Conservation (phyloP, 2,888 invertebrate genomes). For the Cremastobaeus sp. region DNA sequence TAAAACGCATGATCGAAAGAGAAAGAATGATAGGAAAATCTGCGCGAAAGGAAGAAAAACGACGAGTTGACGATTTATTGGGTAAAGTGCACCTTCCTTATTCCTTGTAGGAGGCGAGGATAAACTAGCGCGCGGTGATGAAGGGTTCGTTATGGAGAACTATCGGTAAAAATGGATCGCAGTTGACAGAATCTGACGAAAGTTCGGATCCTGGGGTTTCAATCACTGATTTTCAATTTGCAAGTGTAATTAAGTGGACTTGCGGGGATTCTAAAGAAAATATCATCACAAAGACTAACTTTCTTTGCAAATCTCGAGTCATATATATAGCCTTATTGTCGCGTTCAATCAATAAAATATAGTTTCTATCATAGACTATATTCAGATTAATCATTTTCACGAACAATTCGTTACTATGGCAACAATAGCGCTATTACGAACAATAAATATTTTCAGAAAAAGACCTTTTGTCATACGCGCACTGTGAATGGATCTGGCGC, state of each 20-base stretch:
- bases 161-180: slow-evolving; percentile 43
- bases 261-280: slow-evolving; percentile 6
- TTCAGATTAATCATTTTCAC: no score
- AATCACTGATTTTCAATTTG: slow-evolving; percentile 48
- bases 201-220: slow-evolving; percentile 27
- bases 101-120: slow-evolving; percentile 43
- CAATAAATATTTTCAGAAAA: no score
- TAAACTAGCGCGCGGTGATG: slow-evolving; percentile 53
- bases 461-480: neutral
- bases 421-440: no score
- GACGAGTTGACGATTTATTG: slow-evolving; percentile 58
- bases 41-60: slow-evolving; percentile 51
- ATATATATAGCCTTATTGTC: no score
- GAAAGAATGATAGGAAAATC: slow-evolving; percentile 61
- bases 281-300: neutral
- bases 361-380: no score
- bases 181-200: slow-evolving; percentile 11
- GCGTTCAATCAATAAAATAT: no score
- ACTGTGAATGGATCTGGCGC: no score
- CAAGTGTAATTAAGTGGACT: slow-evolving; percentile 34
- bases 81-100: slow-evolving; percentile 52
- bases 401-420: no score
- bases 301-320: no score
- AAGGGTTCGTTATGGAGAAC: slow-evolving; percentile 53
- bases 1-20: slow-evolving; percentile 61